phyloP scores from a whole-genome alignment of 2,888 invertebrate species.

The Chloroclysta siterata region DNA sequence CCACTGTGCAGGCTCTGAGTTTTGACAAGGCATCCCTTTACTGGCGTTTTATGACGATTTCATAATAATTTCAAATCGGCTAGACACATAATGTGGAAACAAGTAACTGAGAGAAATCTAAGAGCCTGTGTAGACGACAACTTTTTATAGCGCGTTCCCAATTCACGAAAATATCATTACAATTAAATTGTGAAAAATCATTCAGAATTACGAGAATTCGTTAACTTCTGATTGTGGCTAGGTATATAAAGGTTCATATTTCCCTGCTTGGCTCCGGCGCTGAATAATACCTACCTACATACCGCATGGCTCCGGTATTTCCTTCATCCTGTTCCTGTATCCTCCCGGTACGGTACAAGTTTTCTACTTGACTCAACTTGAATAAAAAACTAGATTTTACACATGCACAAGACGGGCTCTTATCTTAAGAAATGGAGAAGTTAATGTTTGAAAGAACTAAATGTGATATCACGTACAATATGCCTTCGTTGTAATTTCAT shows the following conservation, averaged over 20 bases:
- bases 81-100: too few relatives aligned
- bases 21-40: too few relatives aligned
- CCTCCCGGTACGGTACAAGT: background rate
- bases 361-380: background rate
- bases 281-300: background rate
- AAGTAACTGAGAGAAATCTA: too few relatives aligned
- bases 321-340: conserved; percentile 7
- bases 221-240: background rate
- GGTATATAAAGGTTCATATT: background rate
- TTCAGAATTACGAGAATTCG: too few relatives aligned
- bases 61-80: too few relatives aligned
- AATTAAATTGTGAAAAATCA: too few relatives aligned
- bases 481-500: background rate
- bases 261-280: background rate
- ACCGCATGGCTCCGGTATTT: background rate
- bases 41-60: too few relatives aligned
- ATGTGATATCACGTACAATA: background rate
- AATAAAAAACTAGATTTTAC: background rate
- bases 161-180: too few relatives aligned
- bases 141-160: too few relatives aligned
- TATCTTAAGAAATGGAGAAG: background rate
- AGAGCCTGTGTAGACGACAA: too few relatives aligned
- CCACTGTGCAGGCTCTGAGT: too few relatives aligned
- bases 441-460: background rate
- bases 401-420: background rate